These are phyloP conservation scores for Listrodromus nycthemerus DNA, from an alignment of 2,888 invertebrate genomes.

Conservation along the genomic window DNA sequence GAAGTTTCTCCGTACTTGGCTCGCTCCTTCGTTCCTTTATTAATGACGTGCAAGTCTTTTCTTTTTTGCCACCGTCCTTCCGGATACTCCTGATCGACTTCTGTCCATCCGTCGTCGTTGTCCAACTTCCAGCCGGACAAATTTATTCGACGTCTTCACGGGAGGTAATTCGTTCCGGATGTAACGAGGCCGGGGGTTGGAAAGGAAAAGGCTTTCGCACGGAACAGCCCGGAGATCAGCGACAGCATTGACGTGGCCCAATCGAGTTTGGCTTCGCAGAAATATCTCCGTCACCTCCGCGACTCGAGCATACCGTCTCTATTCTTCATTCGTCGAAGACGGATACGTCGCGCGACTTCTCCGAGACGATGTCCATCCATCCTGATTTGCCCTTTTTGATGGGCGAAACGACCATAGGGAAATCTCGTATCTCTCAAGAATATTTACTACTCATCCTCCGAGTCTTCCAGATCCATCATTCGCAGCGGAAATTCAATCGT, in stretches of 20 bases:
- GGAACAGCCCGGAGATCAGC: background rate
- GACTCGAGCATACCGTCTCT: background rate
- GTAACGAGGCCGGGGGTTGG: constrained; percentile 39
- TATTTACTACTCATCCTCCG: background rate
- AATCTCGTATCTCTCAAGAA: background rate
- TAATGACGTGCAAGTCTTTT: constrained; percentile 36
- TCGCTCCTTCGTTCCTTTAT: constrained; percentile 35
- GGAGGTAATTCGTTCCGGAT: constrained; percentile 62
- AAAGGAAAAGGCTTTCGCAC: background rate
- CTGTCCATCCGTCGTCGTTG: constrained; percentile 11
- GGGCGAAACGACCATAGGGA: background rate
- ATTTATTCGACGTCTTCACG: constrained; percentile 48
- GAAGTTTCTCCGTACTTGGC: background rate
- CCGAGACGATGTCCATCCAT: background rate
- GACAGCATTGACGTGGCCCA: background rate
- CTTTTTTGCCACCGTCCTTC: constrained; percentile 10
- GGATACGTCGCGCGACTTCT: background rate
- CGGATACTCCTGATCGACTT: constrained; percentile 42
- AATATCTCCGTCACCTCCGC: background rate
- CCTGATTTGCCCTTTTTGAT: background rate
- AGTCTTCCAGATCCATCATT: background rate
- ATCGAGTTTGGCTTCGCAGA: background rate
- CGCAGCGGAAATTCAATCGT: background rate
- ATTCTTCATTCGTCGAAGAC: constrained; percentile 10
- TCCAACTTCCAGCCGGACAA: constrained; percentile 14